Conservation (phyloP, 2,888 invertebrate species). For the Nephrotoma appendiculata region DNA sequence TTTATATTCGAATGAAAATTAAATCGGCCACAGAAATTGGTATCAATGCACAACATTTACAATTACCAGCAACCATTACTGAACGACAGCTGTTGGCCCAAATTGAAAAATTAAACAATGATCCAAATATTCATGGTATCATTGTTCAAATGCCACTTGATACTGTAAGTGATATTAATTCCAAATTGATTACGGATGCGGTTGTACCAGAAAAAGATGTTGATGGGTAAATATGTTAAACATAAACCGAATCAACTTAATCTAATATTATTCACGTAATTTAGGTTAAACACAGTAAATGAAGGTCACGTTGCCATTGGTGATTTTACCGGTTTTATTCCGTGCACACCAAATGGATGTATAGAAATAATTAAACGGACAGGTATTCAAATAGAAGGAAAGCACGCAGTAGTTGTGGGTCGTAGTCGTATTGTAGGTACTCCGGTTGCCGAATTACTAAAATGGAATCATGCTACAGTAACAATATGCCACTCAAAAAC, state of each 20-base stretch:
- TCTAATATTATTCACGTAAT: constrained; percentile 10
- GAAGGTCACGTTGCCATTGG: constrained; percentile 86
- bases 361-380: constrained; percentile 78
- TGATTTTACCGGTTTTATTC: constrained; percentile 77
- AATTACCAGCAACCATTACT: constrained; percentile 63
- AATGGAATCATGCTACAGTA: constrained; percentile 95
- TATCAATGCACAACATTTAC: constrained; percentile 63
- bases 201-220: constrained; percentile 88
- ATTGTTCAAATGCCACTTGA: constrained; percentile 96
- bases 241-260: not conserved
- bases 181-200: constrained; percentile 72
- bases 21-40: constrained; percentile 86
- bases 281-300: constrained; percentile 76
- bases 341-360: constrained; percentile 94
- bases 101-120: constrained; percentile 52
- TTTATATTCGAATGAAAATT: constrained; percentile 93
- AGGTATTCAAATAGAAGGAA: constrained; percentile 63
- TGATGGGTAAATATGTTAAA: constrained; percentile 57
- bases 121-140: constrained; percentile 79
- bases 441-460: constrained; percentile 83
- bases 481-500: constrained; percentile 96
- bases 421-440: constrained; percentile 97
- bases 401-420: constrained; percentile 84
- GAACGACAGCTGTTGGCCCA: constrained; percentile 46
- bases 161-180: constrained; percentile 64